A percentile compares a stretch with the other conserved stretches of the same genome.
These are phyloP conservation scores for Corythornis cristatus DNA, from an alignment of 2,113 vertebrate species.

Conservation along the genomic window DNA sequence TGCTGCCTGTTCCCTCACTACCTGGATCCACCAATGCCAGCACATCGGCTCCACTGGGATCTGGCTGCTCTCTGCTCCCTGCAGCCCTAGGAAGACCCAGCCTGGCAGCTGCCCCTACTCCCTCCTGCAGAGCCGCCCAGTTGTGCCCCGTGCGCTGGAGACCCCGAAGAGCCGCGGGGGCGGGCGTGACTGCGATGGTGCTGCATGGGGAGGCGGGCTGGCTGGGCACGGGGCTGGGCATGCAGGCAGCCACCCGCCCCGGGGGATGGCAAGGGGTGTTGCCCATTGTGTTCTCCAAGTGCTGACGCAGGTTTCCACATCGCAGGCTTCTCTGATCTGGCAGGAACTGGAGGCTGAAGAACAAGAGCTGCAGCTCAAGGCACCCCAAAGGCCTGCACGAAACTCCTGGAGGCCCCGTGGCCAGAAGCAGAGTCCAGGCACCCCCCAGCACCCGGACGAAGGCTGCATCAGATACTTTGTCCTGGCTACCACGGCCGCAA, in stretches of 20 bases:
- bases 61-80: background rate
- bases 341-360: constrained; percentile 98
- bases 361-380: constrained; percentile 66
- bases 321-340: constrained; percentile 99
- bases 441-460: constrained; percentile 81
- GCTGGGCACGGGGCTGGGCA: constrained; percentile 57
- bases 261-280: constrained; percentile 62
- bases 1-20: background rate
- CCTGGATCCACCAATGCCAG: background rate
- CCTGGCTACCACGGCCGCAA: constrained; percentile 87
- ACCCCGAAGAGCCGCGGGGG: background rate
- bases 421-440: constrained; percentile 71
- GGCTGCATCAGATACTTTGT: constrained; percentile 91
- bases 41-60: background rate
- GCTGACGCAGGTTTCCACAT: constrained; percentile 98
- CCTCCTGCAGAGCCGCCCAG: background rate
- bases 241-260: constrained; percentile 24
- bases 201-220: constrained; percentile 61
- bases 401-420: constrained; percentile 68
- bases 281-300: constrained; percentile 75
- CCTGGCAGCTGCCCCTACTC: background rate
- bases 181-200: background rate
- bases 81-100: background rate
- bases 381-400: constrained; percentile 71
- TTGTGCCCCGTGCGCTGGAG: background rate